Conservation (phyloP, 2,113 vertebrate species). For the Percina caprodes region DNA sequence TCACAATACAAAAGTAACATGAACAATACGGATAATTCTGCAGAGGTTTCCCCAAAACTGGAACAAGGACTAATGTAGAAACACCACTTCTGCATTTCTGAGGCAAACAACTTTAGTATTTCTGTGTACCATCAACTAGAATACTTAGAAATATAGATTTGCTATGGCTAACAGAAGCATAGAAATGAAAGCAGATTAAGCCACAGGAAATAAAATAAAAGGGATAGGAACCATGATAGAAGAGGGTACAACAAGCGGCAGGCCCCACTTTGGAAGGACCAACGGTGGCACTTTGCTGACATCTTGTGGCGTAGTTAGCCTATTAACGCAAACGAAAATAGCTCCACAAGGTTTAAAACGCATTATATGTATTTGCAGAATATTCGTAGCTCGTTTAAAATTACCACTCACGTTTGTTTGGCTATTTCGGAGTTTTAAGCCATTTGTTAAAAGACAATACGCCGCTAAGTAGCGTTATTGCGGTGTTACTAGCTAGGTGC, state of each 20-base stretch:
- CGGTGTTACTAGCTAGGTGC: not conserved
- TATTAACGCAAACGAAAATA: not conserved
- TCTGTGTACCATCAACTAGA: not conserved
- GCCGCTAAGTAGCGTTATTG: fast-evolving
- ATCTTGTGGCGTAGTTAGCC: conserved; percentile 36
- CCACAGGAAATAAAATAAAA: not conserved
- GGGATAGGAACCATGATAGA: not conserved
- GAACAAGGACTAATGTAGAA: too few relatives aligned
- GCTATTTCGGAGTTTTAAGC: not conserved
- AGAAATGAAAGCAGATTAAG: not conserved
- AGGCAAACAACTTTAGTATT: not conserved
- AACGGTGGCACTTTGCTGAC: conserved; percentile 4
- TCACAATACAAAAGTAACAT: too few relatives aligned
- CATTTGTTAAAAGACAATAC: not conserved
- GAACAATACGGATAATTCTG: too few relatives aligned
- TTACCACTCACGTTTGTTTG: not conserved
- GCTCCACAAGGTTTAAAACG: not conserved
- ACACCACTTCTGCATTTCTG: too few relatives aligned
- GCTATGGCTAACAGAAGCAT: not conserved
- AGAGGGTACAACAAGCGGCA: not conserved
- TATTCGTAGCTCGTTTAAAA: not conserved
- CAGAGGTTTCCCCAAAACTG: too few relatives aligned
- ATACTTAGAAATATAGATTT: not conserved
- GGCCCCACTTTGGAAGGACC: fast-evolving
- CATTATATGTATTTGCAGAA: fast-evolving